Conservation (phyloP, 2,888 invertebrate species). For the Caradrina clavipalpis region DNA sequence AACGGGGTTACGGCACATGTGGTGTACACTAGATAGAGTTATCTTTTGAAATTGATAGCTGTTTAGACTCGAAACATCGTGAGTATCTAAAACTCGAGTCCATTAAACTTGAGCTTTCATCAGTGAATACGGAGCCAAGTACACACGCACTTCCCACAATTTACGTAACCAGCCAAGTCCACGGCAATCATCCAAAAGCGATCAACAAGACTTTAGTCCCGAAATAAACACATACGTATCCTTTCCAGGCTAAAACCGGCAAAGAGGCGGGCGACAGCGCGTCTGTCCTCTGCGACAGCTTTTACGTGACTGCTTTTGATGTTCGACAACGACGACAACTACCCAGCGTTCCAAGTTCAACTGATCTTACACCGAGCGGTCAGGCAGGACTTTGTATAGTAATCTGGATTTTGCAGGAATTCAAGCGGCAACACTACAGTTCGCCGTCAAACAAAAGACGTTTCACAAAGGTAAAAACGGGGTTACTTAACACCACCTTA, state of each 20-base stretch:
- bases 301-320: constrained; percentile 78
- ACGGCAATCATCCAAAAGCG: constrained; percentile 76
- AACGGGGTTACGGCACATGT: constrained; percentile 75
- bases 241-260: constrained; percentile 75
- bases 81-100: constrained; percentile 42
- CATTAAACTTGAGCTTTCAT: constrained; percentile 59
- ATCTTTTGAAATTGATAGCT: constrained; percentile 66
- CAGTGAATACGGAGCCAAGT: constrained; percentile 39
- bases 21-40: constrained; percentile 70
- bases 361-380: constrained; percentile 57
- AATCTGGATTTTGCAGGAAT: constrained; percentile 60
- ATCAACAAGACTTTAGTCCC: constrained; percentile 78
- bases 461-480: constrained; percentile 44
- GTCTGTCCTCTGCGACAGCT: constrained; percentile 75
- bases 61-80: constrained; percentile 57
- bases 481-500: constrained; percentile 32
- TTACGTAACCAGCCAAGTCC: constrained; percentile 79
- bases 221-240: constrained; percentile 83
- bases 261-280: constrained; percentile 67
- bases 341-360: constrained; percentile 60
- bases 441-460: constrained; percentile 28
- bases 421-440: constrained; percentile 37
- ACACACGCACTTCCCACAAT: constrained; percentile 64
- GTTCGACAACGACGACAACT: constrained; percentile 61
- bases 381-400: constrained; percentile 56